A percentile compares a stretch with the other conserved stretches of the same genome.
phyloP scores from a whole-genome alignment of 2,888 invertebrate species.

The Machimus rusticus region DNA sequence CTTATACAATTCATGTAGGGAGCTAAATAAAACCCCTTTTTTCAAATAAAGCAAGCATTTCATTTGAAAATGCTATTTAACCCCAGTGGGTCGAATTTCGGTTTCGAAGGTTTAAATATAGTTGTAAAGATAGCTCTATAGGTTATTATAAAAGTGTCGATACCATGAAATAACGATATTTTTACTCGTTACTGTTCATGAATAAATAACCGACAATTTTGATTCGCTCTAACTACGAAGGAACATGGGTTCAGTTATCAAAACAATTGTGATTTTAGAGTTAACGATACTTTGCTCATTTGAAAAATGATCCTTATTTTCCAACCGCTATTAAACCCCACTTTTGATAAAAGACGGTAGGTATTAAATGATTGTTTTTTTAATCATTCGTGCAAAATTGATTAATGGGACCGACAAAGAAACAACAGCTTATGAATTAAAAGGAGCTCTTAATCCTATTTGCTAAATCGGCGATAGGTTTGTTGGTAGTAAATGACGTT shows the following conservation, averaged over 20 bases:
- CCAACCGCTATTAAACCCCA: background rate
- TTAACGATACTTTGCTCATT: background rate
- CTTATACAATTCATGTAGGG: too few relatives aligned
- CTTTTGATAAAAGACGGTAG: background rate
- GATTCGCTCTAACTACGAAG: too few relatives aligned
- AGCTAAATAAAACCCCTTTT: too few relatives aligned
- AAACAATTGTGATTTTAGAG: background rate
- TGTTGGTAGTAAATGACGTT: constrained; percentile 48
- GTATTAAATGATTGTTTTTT: background rate
- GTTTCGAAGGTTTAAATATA: too few relatives aligned
- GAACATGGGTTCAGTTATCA: background rate
- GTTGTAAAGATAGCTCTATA: too few relatives aligned
- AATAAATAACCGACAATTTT: too few relatives aligned
- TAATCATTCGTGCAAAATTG: background rate
- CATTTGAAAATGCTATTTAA: too few relatives aligned
- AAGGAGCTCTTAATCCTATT: constrained; percentile 47
- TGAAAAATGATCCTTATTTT: background rate
- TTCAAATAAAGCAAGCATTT: too few relatives aligned
- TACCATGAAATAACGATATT: too few relatives aligned
- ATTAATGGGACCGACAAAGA: background rate
- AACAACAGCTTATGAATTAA: constrained; percentile 35
- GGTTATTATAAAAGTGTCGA: too few relatives aligned
- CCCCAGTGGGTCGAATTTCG: too few relatives aligned
- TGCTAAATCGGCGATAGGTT: constrained; percentile 46
- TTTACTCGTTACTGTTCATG: too few relatives aligned